Evolutionary conservation across 2,797 vertebrate genomes (phyloP).

Genomic region (Heterohyrax brucei): DNA sequence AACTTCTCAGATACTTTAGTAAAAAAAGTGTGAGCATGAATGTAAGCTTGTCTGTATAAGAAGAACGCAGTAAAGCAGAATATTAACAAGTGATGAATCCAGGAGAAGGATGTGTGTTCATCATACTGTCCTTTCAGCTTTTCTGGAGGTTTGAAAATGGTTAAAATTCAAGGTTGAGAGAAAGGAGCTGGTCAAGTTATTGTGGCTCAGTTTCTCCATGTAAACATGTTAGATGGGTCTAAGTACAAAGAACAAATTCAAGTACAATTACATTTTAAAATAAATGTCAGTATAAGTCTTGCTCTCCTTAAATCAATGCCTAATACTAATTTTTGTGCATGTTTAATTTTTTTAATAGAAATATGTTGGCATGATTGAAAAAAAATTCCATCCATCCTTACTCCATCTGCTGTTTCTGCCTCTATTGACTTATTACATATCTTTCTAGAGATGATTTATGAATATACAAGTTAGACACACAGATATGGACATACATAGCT

Average conservation of each 20-base stretch:
- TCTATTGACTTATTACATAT: background rate
- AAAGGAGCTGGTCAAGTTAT: background rate
- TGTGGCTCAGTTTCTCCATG: background rate
- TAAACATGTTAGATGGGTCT: background rate
- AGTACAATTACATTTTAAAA: background rate
- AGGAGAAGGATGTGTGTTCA: background rate
- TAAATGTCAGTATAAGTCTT: background rate
- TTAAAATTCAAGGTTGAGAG: background rate
- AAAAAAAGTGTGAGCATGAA: background rate
- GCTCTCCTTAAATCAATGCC: background rate
- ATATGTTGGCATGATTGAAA: background rate
- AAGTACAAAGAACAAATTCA: conserved; percentile 30
- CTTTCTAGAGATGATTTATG: background rate
- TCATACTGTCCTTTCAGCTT: background rate
- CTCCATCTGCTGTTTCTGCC: background rate
- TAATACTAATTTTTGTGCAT: background rate
- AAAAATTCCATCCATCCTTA: background rate
- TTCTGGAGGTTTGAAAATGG: background rate
- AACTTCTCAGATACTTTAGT: background rate
- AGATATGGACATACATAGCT: background rate
- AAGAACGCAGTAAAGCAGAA: background rate
- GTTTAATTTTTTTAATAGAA: background rate
- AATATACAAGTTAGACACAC: too few species aligned
- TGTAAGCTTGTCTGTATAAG: background rate
- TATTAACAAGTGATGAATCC: too few species aligned